Base-by-base conservation (phyloP, 1,140 invertebrate species). In the Halesus radiatus region DNA sequence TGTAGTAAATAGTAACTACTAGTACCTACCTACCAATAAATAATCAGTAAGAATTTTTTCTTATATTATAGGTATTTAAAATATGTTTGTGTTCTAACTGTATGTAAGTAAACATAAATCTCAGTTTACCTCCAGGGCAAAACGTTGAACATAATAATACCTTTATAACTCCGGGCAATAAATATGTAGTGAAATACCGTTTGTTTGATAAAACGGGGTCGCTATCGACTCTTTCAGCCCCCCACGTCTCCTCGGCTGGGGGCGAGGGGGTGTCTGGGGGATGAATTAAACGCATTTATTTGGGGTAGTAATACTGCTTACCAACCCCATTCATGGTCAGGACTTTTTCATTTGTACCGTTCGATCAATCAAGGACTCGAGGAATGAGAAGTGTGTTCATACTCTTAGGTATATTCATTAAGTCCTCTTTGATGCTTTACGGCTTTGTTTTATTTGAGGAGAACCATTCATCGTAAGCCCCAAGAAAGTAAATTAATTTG, bases 141-240 rank as follows among this genome's bases (percentile, higher is more conserved):
- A 70, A n/a, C 66, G 66, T 52, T 70, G 56, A n/a, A 64, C 23
- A 52, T 37, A 18, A 58, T 26, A 60, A 22, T 83, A 83, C 81
- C 81, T 83, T 80, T 80, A 64, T 74, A 76, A 80, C 81, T 76
- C 77, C 54, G 70, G 81, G 76, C 81, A 83, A 83, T 83, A 80
- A 79, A 79, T 73, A 72, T 73, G 78, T 73, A 73, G 78, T 64
- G 32, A 66, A 76, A 62, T 76, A 76, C 76, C 45, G 62, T 72
- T 78, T 79, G 78, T 79, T 79, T 79, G 78, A 79, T 79, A 72
- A 79, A 58, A 80, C 45, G 66, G 76, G 76, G 75, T 73, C 60
- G 81, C 78, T 80, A 82, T 82, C 78, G 81, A 82, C 74, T 54
- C 50, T 72, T 79, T 79, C 68, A 72, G 22, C 76, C 66, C 68